Base-by-base conservation (phyloP, 1,140 invertebrate species). In the Drosophila novamexicana region DNA sequence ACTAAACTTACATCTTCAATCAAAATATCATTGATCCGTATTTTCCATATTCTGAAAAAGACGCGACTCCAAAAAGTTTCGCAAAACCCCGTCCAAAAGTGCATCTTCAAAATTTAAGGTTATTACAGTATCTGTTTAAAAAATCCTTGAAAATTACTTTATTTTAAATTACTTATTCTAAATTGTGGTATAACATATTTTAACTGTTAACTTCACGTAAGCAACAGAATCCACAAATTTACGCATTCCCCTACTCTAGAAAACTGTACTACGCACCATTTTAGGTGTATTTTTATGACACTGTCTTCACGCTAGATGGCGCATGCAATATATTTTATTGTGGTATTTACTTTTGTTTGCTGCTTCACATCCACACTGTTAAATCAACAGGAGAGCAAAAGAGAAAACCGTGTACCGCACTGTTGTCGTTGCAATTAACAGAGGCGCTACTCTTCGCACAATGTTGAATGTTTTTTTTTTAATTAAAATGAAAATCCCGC, bases 251-350 rank as follows among this genome's bases (percentile, higher is more conserved):
- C 58, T 49, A 22, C 32, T 34, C 9, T 29, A 2, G 1, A 44
- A 36, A 44, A 59, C 57, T 45, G 57, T 59, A 10, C 40, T 59
- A 50, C 49, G 22, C 10, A 10, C 32, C 49, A 7, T 3, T 2
- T 9, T 7, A 36, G 7, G 6, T 1, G 8, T 12, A 14, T 9
- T 7, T n/a, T 18, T 8, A 18, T 47, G 12, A 56, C 9, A 10
- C 2, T 39, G 0, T 8, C 12, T 36, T 8, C 10, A 18, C 69
- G 18, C 37, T 22, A 72, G 69, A 59, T 58, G 69, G 69, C 69
- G 69, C 54, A 1, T 1, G 8, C 8, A 1, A 29, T n/a, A 22
- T n/a, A 7, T 32, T 16, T 37, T 39, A 14, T 39, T 29, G 8
- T 57, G 2, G 16, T 18, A 45, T 45, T 50, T 10, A 8, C 36